A percentile compares a stretch with the other conserved stretches of the same genome.
phyloP scores from a whole-genome alignment of 2,113 vertebrate genomes.

The Telmatochromis brachygnathus region DNA sequence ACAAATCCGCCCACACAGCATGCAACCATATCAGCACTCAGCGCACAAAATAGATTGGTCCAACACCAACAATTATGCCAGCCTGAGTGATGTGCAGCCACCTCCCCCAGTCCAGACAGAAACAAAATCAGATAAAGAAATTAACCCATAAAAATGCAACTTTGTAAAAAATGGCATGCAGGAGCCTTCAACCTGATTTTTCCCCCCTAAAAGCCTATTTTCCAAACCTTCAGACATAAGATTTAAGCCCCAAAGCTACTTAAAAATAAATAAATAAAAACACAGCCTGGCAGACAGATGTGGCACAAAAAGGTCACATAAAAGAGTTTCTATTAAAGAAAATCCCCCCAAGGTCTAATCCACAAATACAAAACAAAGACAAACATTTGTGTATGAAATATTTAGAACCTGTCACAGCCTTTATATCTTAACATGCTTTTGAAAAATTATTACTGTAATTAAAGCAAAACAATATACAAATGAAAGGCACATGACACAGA shows the following conservation, averaged over 20 bases:
- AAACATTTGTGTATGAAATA: neutral
- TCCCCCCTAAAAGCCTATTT: neutral
- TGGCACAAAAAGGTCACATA: neutral
- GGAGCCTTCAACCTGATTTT: neutral
- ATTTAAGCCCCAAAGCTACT: neutral
- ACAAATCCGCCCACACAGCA: conserved; percentile 2
- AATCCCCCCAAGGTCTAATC: conserved; percentile 18
- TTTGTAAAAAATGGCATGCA: neutral
- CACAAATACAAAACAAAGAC: neutral
- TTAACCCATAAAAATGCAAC: neutral
- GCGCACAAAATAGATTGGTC: neutral
- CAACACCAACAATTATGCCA: conserved; percentile 2
- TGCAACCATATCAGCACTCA: neutral
- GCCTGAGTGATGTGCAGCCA: neutral
- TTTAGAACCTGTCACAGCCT: neutral
- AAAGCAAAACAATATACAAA: neutral
- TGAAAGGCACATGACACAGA: neutral
- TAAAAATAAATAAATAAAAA: neutral
- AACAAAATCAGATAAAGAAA: neutral
- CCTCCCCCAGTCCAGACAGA: neutral
- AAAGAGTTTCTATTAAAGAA: conserved; percentile 16
- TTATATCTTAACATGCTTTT: neutral
- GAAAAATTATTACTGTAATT: neutral
- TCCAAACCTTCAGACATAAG: neutral
- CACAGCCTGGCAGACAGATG: conserved; percentile 11